Percentiles rank a stretch among this genome's conserved stretches.
phyloP scores from a whole-genome alignment of 35 echinoderm and acorn worm genomes.

The Eucidaris tribuloides region DNA sequence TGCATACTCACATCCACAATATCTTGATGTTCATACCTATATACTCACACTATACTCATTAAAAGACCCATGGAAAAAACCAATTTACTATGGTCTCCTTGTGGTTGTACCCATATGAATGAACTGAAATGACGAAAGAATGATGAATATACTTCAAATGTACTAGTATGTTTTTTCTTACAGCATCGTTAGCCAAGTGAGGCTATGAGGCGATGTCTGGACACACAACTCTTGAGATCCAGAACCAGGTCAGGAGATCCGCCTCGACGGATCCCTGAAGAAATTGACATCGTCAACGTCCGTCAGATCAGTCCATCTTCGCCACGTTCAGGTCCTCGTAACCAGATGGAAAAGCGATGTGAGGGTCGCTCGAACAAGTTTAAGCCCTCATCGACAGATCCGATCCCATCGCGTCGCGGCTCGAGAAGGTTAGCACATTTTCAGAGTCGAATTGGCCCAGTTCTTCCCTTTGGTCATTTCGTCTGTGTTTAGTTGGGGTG shows the following conservation, averaged over 20 bases:
- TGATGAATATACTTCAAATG: no score
- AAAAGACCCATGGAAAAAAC: no score
- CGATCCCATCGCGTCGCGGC: slow-evolving; percentile 88
- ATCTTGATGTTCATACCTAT: no score
- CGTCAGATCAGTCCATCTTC: slow-evolving; percentile 84
- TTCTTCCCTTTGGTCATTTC: no score
- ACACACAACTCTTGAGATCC: slow-evolving; percentile 77
- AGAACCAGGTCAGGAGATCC: slow-evolving; percentile 79
- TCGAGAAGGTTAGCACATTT: slow-evolving; percentile 80
- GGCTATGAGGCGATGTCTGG: slow-evolving; percentile 88
- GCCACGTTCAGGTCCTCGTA: slow-evolving; percentile 60
- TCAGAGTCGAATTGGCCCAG: no score
- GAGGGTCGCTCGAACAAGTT: slow-evolving; percentile 68
- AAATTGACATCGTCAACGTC: slow-evolving; percentile 89
- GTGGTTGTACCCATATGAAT: no score
- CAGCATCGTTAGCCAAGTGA: slow-evolving; percentile 89
- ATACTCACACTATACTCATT: no score
- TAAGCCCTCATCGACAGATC: slow-evolving; percentile 84
- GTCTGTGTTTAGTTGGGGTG: no score
- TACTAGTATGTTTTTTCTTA: no score
- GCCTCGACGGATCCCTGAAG: slow-evolving; percentile 80
- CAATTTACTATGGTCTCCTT: no score
- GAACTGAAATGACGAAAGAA: no score
- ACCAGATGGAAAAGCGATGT: slow-evolving; percentile 81
- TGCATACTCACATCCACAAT: no score